A percentile compares a stretch with the other conserved stretches of the same genome.
These are phyloP conservation scores for Mormyrus proboscirostris DNA, from an alignment of 2,797 vertebrate genomes.

Conservation along the genomic window DNA sequence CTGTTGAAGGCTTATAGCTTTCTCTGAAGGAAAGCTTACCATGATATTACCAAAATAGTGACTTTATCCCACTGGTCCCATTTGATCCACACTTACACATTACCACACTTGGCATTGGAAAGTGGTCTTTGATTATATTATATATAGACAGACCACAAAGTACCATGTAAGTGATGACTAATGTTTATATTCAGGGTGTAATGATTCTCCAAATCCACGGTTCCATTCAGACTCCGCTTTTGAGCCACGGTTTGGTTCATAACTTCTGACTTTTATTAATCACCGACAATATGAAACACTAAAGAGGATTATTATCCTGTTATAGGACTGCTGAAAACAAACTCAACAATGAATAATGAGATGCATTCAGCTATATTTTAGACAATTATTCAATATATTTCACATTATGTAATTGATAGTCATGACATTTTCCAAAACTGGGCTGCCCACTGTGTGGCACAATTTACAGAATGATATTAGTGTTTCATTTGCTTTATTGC, in stretches of 20 bases:
- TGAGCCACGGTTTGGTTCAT: not conserved
- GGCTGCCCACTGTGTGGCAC: not conserved
- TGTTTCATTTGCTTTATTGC: constrained; percentile 33
- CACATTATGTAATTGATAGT: constrained; percentile 47
- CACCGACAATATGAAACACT: not conserved
- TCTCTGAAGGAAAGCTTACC: not conserved
- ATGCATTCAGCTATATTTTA: not conserved
- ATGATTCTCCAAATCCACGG: not conserved
- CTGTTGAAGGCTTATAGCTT: not conserved
- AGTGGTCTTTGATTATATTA: not conserved
- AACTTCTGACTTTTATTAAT: not conserved
- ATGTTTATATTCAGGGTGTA: not conserved
- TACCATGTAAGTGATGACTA: not conserved
- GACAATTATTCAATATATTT: constrained; percentile 34
- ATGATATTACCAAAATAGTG: not conserved
- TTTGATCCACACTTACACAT: not conserved
- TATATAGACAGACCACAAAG: not conserved
- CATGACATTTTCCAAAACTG: constrained; percentile 35
- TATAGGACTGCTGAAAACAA: not conserved
- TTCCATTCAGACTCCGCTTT: not conserved
- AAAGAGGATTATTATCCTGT: not conserved
- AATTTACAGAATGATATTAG: constrained; percentile 20
- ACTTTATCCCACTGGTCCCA: not conserved
- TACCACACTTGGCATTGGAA: not conserved
- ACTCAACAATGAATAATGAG: not conserved